These are phyloP conservation scores for Agapetus fuscipes DNA, from an alignment of 2,888 invertebrate species.

Conservation along the genomic window DNA sequence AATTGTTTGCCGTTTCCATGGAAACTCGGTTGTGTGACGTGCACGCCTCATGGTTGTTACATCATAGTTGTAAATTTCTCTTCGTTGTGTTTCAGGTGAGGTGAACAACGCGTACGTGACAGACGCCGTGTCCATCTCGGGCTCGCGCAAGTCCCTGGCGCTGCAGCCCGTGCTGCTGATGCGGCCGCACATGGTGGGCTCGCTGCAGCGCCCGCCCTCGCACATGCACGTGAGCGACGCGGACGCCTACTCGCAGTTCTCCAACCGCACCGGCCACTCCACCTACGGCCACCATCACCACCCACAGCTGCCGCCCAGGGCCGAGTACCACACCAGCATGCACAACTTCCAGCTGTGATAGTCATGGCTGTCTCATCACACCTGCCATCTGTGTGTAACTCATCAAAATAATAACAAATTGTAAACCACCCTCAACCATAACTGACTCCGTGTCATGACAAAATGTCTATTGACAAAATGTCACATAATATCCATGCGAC, in stretches of 20 bases:
- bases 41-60: no score
- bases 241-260: conserved; percentile 73
- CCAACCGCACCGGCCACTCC: conserved; percentile 57
- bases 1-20: no score
- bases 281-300: conserved; percentile 32
- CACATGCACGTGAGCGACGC: conserved; percentile 64
- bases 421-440: no score
- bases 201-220: conserved; percentile 32
- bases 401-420: no score
- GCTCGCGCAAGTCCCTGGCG: conserved; percentile 77
- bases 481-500: no score
- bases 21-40: no score
- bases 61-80: no score
- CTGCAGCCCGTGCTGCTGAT: conserved; percentile 79
- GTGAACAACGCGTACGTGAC: conserved; percentile 82
- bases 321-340: conserved; percentile 53
- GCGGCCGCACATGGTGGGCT: conserved; percentile 46
- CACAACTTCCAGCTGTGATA: conserved; percentile 60
- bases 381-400: conserved; percentile 17
- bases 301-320: no score
- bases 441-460: no score
- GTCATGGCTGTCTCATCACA: no score
- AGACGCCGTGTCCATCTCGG: conserved; percentile 75
- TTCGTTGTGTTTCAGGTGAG: conserved; percentile 55
- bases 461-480: no score